Evolutionary conservation across 2,797 vertebrate species (phyloP), one percentile per base, ranked within the genome.

Genomic region (Ctenopoma multispine): DNA sequence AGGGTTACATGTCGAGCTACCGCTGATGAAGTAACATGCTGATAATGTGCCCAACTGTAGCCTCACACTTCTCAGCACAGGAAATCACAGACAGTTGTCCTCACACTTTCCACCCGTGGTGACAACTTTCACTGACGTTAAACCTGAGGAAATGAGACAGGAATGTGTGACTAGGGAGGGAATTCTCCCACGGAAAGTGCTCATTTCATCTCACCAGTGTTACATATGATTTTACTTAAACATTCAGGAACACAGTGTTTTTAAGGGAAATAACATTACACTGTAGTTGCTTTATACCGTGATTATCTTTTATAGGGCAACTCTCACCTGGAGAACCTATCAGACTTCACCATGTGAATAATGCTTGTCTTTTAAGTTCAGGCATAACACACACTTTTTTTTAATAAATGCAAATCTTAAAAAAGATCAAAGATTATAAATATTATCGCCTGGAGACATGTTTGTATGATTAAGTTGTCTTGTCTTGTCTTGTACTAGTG

Each of bases 61-160:
- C 71, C 79, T 83, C 63, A 61, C 81, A 83, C 80, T 23, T 84
- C 51, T 79, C 78, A 21, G 77, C 41, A 75, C 78, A 85, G 79
- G 83, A 87, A 83, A 74, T 81, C 75, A 76, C 83, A 86, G 87
- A 90, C 82, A 87, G 78, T 79, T 84, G 81, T 92, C 87, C 78
- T 88, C 79, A 82, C 77, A 88, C 86, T 69, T 87, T 82, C 55
- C 73, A 65, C 57, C 77, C 56, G 34, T 66, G 81, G 84, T 81
- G 88, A 81, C 85, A 88, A 79, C 68, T 87, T 86, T 73, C 77
- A 65, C 63, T 62, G 62, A 74, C 41, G 46, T 79, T 77, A 80
- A 89, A 86, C 67, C 61, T 73, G 80, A 82, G 79, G 78, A 88
- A 80, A 66, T 62, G 66, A 78, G 80, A 82, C 12, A 47, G 27